Evolutionary conservation across 2,113 vertebrate species (phyloP).

Genomic region (Agapornis roseicollis): DNA sequence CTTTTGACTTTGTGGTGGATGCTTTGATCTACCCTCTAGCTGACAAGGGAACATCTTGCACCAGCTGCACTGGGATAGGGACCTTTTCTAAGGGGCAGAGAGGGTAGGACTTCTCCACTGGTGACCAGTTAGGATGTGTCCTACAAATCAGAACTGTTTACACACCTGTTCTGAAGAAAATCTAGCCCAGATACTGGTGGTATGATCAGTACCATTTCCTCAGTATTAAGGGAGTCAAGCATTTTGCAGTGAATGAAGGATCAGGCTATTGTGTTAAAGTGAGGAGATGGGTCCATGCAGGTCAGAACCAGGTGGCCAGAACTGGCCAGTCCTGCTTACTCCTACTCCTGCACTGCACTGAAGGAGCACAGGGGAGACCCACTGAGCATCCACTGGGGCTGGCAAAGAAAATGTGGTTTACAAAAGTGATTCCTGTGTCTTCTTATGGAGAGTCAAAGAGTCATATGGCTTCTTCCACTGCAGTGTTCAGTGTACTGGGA

Average conservation of each 20-base stretch:
- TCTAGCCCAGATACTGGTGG: accelerated
- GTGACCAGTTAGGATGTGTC: neutral
- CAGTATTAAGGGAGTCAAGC: accelerated
- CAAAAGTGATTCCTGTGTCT: neutral
- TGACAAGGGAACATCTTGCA: neutral
- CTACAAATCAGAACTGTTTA: neutral
- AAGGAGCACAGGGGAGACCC: accelerated
- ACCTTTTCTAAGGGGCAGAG: neutral
- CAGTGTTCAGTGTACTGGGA: neutral
- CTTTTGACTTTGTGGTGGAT: neutral
- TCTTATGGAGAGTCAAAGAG: neutral
- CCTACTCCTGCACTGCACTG: neutral
- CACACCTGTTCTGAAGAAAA: neutral
- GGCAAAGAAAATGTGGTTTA: neutral
- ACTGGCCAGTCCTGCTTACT: neutral
- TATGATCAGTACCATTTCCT: neutral
- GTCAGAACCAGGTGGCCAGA: neutral
- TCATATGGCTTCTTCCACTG: neutral
- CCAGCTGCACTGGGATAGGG: neutral
- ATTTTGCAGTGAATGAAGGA: neutral
- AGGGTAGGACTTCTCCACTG: neutral
- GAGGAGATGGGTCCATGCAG: neutral
- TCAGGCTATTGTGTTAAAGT: neutral
- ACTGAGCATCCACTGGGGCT: neutral
- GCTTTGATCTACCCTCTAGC: neutral